Evolutionary conservation across 2,797 vertebrate genomes (phyloP).

Genomic region (Glossophaga mutica): DNA sequence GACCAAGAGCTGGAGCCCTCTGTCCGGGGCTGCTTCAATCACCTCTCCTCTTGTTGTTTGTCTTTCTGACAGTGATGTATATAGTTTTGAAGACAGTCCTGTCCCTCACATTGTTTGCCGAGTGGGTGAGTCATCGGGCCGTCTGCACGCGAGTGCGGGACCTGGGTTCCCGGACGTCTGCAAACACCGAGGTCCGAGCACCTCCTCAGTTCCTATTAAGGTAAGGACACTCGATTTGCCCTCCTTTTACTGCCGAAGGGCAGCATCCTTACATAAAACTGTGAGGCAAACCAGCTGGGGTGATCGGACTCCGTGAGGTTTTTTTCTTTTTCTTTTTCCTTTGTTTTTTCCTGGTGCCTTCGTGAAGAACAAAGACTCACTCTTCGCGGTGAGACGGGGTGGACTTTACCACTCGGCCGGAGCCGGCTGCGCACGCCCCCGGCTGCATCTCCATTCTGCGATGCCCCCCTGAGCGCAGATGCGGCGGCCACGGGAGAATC

Average conservation of each 20-base stretch:
- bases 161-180: background rate
- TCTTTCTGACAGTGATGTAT: background rate
- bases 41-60: background rate
- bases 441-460: background rate
- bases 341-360: background rate
- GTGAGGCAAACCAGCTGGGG: background rate
- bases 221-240: background rate
- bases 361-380: background rate
- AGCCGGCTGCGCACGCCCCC: background rate
- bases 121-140: background rate
- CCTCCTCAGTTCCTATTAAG: background rate
- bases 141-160: background rate
- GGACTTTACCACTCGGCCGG: background rate
- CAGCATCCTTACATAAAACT: background rate
- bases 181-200: background rate
- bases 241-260: background rate
- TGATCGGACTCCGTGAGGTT: background rate
- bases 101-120: background rate
- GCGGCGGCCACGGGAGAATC: background rate
- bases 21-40: background rate
- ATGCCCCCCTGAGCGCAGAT: no score
- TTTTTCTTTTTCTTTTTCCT: background rate
- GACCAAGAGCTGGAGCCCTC: background rate
- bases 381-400: background rate
- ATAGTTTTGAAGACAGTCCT: background rate